Evolutionary conservation across 2,113 vertebrate genomes (phyloP).

Genomic region (Pipra filicauda): DNA sequence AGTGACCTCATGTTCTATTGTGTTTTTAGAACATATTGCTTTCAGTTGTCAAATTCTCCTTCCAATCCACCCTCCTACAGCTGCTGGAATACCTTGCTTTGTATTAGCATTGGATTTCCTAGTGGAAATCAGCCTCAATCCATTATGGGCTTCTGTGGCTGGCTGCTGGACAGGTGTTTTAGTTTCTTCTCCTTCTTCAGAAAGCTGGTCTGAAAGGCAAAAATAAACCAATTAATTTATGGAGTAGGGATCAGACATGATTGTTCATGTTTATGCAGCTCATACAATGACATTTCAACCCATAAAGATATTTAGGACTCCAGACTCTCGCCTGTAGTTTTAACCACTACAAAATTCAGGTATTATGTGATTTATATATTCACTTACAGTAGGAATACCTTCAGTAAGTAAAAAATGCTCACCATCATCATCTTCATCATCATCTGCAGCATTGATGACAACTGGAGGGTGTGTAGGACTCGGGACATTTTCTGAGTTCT

Average conservation of each 20-base stretch:
- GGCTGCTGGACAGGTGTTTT: conserved; percentile 71
- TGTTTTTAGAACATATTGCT: neutral
- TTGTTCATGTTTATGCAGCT: neutral
- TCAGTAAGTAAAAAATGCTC: neutral
- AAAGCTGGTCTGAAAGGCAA: conserved; percentile 86
- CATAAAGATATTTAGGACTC: neutral
- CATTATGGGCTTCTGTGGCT: conserved; percentile 60
- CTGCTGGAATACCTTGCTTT: conserved; percentile 72
- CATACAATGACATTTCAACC: neutral
- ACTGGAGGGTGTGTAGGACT: conserved; percentile 96
- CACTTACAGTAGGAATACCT: neutral
- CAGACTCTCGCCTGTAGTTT: neutral
- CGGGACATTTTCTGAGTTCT: conserved; percentile 89
- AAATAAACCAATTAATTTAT: neutral
- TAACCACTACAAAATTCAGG: rapidly evolving
- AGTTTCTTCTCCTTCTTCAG: conserved; percentile 92
- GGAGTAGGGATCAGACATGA: neutral
- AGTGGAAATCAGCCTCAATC: conserved; percentile 72
- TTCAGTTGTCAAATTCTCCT: neutral
- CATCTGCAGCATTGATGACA: conserved; percentile 94
- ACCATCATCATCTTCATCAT: conserved; percentile 95
- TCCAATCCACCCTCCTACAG: neutral
- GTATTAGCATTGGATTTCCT: conserved; percentile 72
- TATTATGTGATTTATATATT: rapidly evolving
- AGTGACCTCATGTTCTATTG: rapidly evolving